phyloP scores from a whole-genome alignment of 2,888 invertebrate genomes.

The Pammene fasciana region DNA sequence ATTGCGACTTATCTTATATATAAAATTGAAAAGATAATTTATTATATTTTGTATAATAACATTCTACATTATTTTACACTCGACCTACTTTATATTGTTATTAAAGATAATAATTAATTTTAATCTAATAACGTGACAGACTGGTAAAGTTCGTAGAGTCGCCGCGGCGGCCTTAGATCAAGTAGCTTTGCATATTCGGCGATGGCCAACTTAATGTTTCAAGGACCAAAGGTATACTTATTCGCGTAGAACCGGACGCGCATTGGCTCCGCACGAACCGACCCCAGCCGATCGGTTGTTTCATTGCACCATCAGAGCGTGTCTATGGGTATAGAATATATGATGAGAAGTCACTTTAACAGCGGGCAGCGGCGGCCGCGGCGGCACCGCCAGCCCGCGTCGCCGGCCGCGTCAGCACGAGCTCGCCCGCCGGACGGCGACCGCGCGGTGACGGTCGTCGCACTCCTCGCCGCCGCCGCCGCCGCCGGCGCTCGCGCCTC shows the following conservation, averaged over 20 bases:
- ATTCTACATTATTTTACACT: slow-evolving; percentile 82
- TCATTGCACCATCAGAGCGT: slow-evolving; percentile 71
- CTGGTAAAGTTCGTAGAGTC: slow-evolving; percentile 84
- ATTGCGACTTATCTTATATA: slow-evolving; percentile 79
- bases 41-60: slow-evolving; percentile 82
- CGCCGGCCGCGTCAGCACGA: slow-evolving; percentile 43
- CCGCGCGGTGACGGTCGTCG: slow-evolving; percentile 42
- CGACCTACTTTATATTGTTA: slow-evolving; percentile 80
- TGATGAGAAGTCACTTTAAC: slow-evolving; percentile 55
- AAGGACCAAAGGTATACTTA: slow-evolving; percentile 83
- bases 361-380: slow-evolving; percentile 54
- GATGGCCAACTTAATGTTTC: slow-evolving; percentile 81
- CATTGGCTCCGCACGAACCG: slow-evolving; percentile 82
- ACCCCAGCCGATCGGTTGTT: slow-evolving; percentile 74
- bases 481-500: slow-evolving; percentile 52
- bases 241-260: slow-evolving; percentile 83
- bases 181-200: slow-evolving; percentile 83
- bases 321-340: slow-evolving; percentile 68
- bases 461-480: slow-evolving; percentile 54
- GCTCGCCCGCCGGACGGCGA: slow-evolving; percentile 29
- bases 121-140: slow-evolving; percentile 83
- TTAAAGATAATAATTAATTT: slow-evolving; percentile 83
- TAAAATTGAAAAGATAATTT: slow-evolving; percentile 80
- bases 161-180: slow-evolving; percentile 82
- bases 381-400: slow-evolving; percentile 11